A percentile compares a stretch with the other conserved stretches of the same genome.
Conservation (phyloP, 2,113 vertebrate species). For the Hydrochoerus hydrochaeris region DNA sequence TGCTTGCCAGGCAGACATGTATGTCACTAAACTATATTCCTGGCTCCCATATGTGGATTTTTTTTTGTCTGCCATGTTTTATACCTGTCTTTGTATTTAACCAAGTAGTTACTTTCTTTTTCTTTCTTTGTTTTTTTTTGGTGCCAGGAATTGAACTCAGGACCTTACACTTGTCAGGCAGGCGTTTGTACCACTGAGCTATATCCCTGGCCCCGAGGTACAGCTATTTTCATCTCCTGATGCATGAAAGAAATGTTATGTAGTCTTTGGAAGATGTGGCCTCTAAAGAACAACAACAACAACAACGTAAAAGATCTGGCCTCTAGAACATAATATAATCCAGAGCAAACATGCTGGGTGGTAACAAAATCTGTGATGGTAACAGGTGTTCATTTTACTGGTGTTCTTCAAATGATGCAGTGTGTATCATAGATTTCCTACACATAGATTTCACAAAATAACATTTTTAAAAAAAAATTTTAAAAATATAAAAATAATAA, state of each 20-base stretch:
- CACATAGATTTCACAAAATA: neutral
- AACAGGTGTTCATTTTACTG: neutral
- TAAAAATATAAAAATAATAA: neutral
- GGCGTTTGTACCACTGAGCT: too few relatives aligned
- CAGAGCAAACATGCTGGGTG: conserved; percentile 74
- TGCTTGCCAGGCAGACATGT: too few relatives aligned
- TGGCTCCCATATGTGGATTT: too few relatives aligned
- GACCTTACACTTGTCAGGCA: too few relatives aligned
- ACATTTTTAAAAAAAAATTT: neutral
- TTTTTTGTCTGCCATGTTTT: conserved; percentile 44
- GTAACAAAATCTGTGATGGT: neutral
- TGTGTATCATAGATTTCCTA: neutral
- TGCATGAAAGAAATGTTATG: conserved; percentile 88
- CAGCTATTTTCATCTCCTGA: conserved; percentile 92
- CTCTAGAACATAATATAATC: conserved; percentile 84
- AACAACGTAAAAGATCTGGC: neutral
- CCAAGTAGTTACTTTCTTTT: too few relatives aligned
- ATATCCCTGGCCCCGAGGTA: too few relatives aligned
- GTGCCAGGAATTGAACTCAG: too few relatives aligned
- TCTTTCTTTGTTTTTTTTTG: too few relatives aligned
- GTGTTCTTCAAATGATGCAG: neutral
- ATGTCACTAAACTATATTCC: too few relatives aligned
- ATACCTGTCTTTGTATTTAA: conserved; percentile 9
- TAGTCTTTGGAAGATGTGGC: conserved; percentile 87
- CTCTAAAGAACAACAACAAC: conserved; percentile 61